Base-by-base conservation (phyloP, 2,113 vertebrate species). In the Pteronura brasiliensis region DNA sequence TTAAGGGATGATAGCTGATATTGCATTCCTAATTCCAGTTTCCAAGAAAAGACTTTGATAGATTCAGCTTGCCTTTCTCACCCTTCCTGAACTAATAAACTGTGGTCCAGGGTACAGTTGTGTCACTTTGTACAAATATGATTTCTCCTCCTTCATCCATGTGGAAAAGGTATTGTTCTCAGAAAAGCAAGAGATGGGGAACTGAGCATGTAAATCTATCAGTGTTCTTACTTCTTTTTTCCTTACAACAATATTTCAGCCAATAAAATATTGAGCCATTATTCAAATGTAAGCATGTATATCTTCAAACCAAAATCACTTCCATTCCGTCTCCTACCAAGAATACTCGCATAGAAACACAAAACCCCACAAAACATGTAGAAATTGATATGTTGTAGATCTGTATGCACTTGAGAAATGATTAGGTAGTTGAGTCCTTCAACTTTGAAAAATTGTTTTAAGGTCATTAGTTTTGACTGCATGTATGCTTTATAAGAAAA, bases 361-460 rank as follows among this genome's bases (percentile, higher is more conserved):
- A 59, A 71, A 59, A 79, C 79, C 15, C 52, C 49, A 42, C n/a
- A 57, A 79, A 59, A 76, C 0, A 25, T 34, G 20, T 1, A 59
- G 59, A 76, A 89, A n/a, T 29, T 61, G 4, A 55, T 83, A 47
- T 18, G 13, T n/a, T 82, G 6, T 27, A 85, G 47, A 72, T 76
- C 31, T 29, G 9, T 69, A 34, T 15, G 27, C 18, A 92, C 8
- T 63, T 69, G 13, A 95, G 80, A 95, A 95, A 74, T 92, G 23
- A 72, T 14, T 80, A 31, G 21, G 8, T 11, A 31, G 27, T 88
- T 84, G 25, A 0, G 9, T 74, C 34, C 67, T 87, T 36, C 39
- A 80, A 95, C 79, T 85, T 61, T 86, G n/a, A 12, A 67, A 82
- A 92, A 69, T 93, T 72, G 81, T 52, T 81, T 96, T 59, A 93